phyloP scores from a whole-genome alignment of 2,797 vertebrate species.

The Cyprinella venusta region DNA sequence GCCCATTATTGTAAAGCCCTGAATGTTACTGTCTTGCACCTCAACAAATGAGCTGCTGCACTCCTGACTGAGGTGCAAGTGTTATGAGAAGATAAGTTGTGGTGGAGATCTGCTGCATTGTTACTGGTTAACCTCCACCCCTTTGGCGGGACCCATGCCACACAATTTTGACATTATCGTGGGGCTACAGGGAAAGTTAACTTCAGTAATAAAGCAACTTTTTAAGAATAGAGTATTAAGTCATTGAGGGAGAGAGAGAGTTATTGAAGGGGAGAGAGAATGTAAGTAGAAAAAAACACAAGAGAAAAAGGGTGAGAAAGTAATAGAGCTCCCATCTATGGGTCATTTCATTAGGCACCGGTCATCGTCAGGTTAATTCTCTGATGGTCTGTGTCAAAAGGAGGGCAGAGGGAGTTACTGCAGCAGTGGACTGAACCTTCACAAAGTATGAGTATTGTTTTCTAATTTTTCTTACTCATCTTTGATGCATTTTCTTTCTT shows the following conservation, averaged over 20 bases:
- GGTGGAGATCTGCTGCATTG: constrained; percentile 50
- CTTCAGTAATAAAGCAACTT: background rate
- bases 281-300: background rate
- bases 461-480: constrained; percentile 29
- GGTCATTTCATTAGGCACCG: constrained; percentile 46
- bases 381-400: constrained; percentile 24
- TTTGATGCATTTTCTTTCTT: constrained; percentile 16
- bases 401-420: constrained; percentile 2
- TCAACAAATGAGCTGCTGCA: constrained; percentile 24
- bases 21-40: background rate
- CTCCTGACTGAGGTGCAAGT: constrained; percentile 36
- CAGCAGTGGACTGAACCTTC: constrained; percentile 29
- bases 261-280: constrained; percentile 11
- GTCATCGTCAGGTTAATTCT: constrained; percentile 30
- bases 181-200: constrained; percentile 4
- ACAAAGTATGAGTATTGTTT: constrained; percentile 32
- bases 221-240: background rate
- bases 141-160: constrained; percentile 36
- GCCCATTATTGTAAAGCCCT: background rate
- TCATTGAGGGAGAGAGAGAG: background rate
- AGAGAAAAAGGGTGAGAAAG: constrained; percentile 24
- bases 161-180: constrained; percentile 50
- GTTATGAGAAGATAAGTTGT: constrained; percentile 59
- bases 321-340: constrained; percentile 38
- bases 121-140: constrained; percentile 63